phyloP scores from a whole-genome alignment of 2,888 invertebrate genomes.

The Polietes domitor region DNA sequence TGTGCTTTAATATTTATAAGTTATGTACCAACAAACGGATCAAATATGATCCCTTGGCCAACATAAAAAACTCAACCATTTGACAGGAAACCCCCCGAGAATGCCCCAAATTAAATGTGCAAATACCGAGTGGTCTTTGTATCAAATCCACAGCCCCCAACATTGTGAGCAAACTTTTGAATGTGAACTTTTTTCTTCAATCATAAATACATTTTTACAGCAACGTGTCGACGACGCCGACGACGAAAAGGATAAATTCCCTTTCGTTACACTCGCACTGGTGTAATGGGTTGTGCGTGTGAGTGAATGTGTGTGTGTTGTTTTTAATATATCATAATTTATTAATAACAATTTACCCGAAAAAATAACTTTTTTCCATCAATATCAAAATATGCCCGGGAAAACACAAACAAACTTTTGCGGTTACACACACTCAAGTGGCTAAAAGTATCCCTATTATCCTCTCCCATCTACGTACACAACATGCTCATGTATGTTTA shows the following conservation, averaged over 20 bases:
- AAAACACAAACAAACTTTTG: background rate
- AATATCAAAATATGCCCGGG: background rate
- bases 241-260: too few species aligned
- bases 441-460: background rate
- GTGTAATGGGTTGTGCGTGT: background rate
- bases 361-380: background rate
- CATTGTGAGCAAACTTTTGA: background rate
- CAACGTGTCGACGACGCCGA: background rate
- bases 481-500: background rate
- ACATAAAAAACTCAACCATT: background rate
- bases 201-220: background rate
- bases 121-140: background rate
- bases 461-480: background rate
- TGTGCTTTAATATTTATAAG: background rate
- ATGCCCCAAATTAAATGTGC: background rate
- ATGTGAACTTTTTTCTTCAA: background rate
- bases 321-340: conserved; percentile 26
- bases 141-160: too few species aligned
- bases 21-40: too few species aligned
- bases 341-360: conserved; percentile 23
- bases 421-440: background rate
- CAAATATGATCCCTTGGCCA: too few species aligned
- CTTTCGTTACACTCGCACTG: background rate
- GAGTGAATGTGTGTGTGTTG: background rate
- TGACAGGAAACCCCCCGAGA: background rate